phyloP scores from a whole-genome alignment of 2,113 vertebrate species.

The Chunga burmeisteri region DNA sequence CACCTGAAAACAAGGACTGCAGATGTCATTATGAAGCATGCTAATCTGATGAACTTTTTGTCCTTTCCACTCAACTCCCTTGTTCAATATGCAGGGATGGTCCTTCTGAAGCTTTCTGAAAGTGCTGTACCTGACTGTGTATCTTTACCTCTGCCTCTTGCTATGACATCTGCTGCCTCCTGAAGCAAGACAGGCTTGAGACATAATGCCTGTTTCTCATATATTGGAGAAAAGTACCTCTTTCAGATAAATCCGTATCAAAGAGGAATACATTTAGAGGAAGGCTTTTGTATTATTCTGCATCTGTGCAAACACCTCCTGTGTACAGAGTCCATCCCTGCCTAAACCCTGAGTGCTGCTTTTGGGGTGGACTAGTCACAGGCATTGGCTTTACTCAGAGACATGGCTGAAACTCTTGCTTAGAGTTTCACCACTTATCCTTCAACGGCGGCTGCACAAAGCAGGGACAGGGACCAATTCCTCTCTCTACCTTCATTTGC shows the following conservation, averaged over 20 bases:
- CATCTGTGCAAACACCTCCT: background rate
- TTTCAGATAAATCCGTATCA: background rate
- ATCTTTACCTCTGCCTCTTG: background rate
- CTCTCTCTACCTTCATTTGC: background rate
- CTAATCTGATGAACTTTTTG: background rate
- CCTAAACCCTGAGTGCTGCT: background rate
- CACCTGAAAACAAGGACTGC: background rate
- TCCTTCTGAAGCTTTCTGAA: background rate
- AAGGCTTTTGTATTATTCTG: background rate
- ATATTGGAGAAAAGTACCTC: background rate
- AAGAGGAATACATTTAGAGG: background rate
- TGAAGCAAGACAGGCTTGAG: background rate
- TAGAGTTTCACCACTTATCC: background rate
- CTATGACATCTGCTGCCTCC: background rate
- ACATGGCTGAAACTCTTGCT: background rate
- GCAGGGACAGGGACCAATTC: background rate
- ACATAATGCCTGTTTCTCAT: background rate
- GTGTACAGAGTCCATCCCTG: background rate
- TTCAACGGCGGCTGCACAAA: background rate
- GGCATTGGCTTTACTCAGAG: background rate
- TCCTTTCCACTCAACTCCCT: background rate
- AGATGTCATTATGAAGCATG: background rate
- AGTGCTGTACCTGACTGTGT: background rate
- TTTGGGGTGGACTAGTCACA: background rate
- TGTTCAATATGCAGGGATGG: background rate